A percentile compares a stretch with the other conserved stretches of the same genome.
Evolutionary conservation across 2,113 vertebrate genomes (phyloP).

Genomic region (Phalacrocorax brasilianus): DNA sequence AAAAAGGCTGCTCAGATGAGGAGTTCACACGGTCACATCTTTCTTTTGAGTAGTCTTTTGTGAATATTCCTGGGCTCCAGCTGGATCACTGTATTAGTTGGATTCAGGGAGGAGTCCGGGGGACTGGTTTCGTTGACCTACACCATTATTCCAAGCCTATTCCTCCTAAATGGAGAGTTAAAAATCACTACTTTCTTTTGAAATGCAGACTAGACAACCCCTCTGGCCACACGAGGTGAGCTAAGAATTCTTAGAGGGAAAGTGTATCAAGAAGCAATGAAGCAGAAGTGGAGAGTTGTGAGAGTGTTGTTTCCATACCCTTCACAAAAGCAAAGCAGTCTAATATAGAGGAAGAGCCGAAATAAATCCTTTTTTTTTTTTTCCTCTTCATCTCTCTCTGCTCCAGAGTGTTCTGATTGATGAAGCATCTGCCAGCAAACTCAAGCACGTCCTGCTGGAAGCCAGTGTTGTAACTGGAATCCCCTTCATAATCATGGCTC

Average conservation of each 20-base stretch:
- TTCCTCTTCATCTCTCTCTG: neutral
- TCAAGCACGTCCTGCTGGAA: slow-evolving; percentile 65
- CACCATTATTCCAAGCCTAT: neutral
- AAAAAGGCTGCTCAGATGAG: neutral
- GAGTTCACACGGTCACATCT: neutral
- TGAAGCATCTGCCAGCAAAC: slow-evolving; percentile 76
- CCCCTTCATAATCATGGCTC: slow-evolving; percentile 87
- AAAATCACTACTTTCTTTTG: neutral
- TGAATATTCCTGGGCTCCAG: neutral
- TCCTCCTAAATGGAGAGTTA: neutral
- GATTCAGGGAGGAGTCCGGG: neutral
- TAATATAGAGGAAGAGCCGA: neutral
- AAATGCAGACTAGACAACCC: neutral
- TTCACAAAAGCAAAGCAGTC: neutral
- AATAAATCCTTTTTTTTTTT: neutral
- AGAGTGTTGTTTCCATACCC: neutral
- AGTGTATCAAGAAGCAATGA: neutral
- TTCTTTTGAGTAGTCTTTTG: neutral
- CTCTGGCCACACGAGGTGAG: neutral
- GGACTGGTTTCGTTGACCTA: neutral
- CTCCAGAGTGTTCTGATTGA: slow-evolving; percentile 88
- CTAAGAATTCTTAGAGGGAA: neutral
- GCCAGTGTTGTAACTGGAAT: slow-evolving; percentile 81
- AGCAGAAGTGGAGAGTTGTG: neutral
- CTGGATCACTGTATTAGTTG: neutral